phyloP scores from a whole-genome alignment of 2,888 invertebrate species.

The Sesia bembeciformis region DNA sequence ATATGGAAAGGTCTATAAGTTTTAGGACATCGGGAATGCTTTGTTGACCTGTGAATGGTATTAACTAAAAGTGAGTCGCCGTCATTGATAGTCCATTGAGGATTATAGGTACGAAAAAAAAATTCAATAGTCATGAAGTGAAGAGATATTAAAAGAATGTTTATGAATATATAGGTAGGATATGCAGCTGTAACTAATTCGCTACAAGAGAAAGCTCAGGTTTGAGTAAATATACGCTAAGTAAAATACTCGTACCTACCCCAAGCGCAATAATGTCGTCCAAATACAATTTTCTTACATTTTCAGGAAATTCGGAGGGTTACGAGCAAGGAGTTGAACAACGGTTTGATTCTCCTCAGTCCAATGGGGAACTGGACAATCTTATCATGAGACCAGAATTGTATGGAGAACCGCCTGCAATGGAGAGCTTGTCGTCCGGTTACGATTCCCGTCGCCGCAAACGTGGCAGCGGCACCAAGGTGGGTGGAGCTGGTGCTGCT shows the following conservation, averaged over 20 bases:
- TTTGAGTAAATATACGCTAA: neutral
- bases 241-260: neutral
- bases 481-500: conserved; percentile 63
- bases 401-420: conserved; percentile 75
- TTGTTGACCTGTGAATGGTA: no score
- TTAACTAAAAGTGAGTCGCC: no score
- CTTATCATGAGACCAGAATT: conserved; percentile 77
- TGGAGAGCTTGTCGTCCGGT: conserved; percentile 49
- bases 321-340: conserved; percentile 58
- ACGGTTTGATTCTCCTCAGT: conserved; percentile 47
- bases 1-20: no score
- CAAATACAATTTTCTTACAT: neutral
- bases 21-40: no score
- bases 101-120: no score
- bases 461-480: conserved; percentile 61
- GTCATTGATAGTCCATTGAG: no score
- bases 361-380: conserved; percentile 69
- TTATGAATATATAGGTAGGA: no score
- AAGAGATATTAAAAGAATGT: no score
- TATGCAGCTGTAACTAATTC: no score
- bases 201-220: no score
- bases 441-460: conserved; percentile 59
- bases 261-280: no score
- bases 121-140: no score
- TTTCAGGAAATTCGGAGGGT: conserved; percentile 58